Base-by-base conservation (phyloP, 2,113 vertebrate species). In the Ceyx cyanopectus region DNA sequence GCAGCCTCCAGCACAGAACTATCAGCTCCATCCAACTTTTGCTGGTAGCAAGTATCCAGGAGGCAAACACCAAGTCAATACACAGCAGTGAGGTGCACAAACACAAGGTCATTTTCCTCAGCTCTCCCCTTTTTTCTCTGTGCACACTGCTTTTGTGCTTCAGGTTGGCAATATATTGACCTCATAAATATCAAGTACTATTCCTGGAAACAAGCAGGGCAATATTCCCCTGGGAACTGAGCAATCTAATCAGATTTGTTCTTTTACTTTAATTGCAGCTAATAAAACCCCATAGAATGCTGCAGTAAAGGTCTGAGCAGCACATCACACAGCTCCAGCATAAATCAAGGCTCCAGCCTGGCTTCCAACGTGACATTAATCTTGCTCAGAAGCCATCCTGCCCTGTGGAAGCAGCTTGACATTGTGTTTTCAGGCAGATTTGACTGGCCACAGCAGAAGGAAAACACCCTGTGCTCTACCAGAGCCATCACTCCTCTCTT, bases 181-280 rank as follows among this genome's bases (percentile, higher is more conserved):
- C 84, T 85, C 77, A 94, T 95, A 96, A 96, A 96, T 97, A 91
- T 85, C 37, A 94, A 74, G 89, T 37, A 84, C 58, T 92, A 66
- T 94, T 97, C 95, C 95, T 94, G 78, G 89, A 94, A 97, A 92
- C 62, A 73, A 83, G 73, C 84, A 90, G 83, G 92, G 88, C 78
- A 91, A 51, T 81, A 87, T 76, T 95, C 89, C 91, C 81, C 21
- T 41, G 73, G 57, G 83, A 70, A 61, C 81, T 63, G 67, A 89
- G 60, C 91, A 95, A 96, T 97, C 87, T 96, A 95, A 97, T 97
- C 94, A 95, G 87, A 94, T 58, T 27, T 57, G 92, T 76, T 97
- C 97, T 97, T 92, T 97, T 92, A 91, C 73, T 97, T 97, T 97
- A 97, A 97, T 95, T 94, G 72, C 21, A 51, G 89, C 69, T 81